Conservation (phyloP, 1,140 invertebrate species). For the Nixonia krombeini region DNA sequence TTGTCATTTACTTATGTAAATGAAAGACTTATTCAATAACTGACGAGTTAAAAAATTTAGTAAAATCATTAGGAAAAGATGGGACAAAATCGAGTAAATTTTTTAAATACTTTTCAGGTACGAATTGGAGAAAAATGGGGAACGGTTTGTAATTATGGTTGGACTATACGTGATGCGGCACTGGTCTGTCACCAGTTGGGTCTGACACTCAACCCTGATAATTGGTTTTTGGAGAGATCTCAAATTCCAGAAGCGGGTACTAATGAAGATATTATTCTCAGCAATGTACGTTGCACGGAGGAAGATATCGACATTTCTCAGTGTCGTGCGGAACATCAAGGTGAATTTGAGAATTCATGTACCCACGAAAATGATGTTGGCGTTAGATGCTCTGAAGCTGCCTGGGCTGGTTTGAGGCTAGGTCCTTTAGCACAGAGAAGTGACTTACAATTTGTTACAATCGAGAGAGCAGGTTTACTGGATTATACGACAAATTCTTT, state of each 20-base stretch:
- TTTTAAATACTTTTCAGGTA: conserved; percentile 70
- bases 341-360: conserved; percentile 92
- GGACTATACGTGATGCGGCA: conserved; percentile 93
- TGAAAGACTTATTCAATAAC: not conserved
- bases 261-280: conserved; percentile 82
- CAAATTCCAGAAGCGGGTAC: conserved; percentile 85
- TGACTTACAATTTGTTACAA: conserved; percentile 88
- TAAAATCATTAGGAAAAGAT: too few species aligned
- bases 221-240: conserved; percentile 88
- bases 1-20: not conserved
- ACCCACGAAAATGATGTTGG: conserved; percentile 90
- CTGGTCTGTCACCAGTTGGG: conserved; percentile 97
- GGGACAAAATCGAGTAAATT: not conserved
- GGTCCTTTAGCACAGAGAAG: conserved; percentile 89
- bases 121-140: conserved; percentile 91
- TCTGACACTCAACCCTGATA: conserved; percentile 90
- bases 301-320: conserved; percentile 93
- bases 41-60: not conserved
- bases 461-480: conserved; percentile 93
- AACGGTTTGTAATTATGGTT: conserved; percentile 96
- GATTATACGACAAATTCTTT: conserved; percentile 94
- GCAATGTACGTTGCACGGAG: conserved; percentile 91
- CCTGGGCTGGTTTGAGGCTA: conserved; percentile 93
- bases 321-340: conserved; percentile 84
- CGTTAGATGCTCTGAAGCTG: conserved; percentile 88